Evolutionary conservation across 1,140 invertebrate species (phyloP).

Genomic region (Drosophila orena): DNA sequence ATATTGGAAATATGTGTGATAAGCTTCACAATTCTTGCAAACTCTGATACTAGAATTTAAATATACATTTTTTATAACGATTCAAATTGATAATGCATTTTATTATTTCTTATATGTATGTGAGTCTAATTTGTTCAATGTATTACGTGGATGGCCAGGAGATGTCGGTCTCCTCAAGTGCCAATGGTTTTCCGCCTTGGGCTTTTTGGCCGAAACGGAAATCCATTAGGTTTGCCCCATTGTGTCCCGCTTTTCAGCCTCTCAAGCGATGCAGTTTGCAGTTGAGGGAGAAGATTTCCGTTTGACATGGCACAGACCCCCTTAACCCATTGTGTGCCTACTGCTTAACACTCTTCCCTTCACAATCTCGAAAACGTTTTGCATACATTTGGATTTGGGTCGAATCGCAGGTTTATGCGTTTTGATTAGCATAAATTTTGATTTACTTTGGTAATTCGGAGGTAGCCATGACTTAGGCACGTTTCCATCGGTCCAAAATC

Average conservation of each 20-base stretch:
- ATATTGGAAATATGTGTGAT: too few species aligned
- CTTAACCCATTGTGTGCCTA: constrained; percentile 1
- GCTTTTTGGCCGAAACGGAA: constrained; percentile 67
- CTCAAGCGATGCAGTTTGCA: constrained; percentile 63
- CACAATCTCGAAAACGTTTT: constrained; percentile 70
- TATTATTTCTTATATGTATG: too few species aligned
- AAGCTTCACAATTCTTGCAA: too few species aligned
- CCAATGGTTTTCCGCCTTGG: constrained; percentile 69
- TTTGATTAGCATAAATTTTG: constrained; percentile 81
- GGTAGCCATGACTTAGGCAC: constrained; percentile 29
- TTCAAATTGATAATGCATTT: too few species aligned
- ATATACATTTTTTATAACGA: too few species aligned
- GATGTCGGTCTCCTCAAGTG: constrained; percentile 59
- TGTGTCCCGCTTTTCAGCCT: constrained; percentile 15
- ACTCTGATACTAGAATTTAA: too few species aligned
- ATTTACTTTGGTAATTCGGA: constrained; percentile 18
- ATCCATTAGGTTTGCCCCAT: constrained; percentile 72
- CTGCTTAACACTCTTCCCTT: background rate
- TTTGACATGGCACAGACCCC: constrained; percentile 58
- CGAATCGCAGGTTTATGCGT: constrained; percentile 52
- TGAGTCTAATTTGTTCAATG: too few species aligned
- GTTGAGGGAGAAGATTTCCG: constrained; percentile 69
- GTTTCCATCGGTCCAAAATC: constrained; percentile 13
- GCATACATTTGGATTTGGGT: constrained; percentile 52
- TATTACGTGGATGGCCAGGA: background rate